A percentile compares a stretch with the other conserved stretches of the same genome.
Evolutionary conservation across 2,113 vertebrate species (phyloP).

Genomic region (human): GRCh38 chr22:24007501-24008000

Average conservation of each 20-base stretch:
- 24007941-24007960: neutral
- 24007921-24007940: too few relatives aligned
- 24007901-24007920: neutral
- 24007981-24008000: neutral
- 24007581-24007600: rapidly evolving
- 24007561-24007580: neutral
- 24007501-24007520: neutral
- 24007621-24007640: neutral
- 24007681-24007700: slow-evolving; percentile 59
- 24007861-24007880: neutral
- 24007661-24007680: neutral
- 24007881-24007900: neutral
- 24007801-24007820: neutral
- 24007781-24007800: too few relatives aligned
- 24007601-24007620: rapidly evolving
- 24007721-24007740: neutral
- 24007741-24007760: neutral
- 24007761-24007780: rapidly evolving
- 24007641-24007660: neutral
- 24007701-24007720: neutral
- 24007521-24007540: too few relatives aligned
- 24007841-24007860: neutral
- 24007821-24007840: neutral
- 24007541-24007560: neutral
- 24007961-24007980: neutral